These are phyloP conservation scores for Helicoverpa assulta DNA, from an alignment of 2,888 invertebrate species.

Conservation along the genomic window DNA sequence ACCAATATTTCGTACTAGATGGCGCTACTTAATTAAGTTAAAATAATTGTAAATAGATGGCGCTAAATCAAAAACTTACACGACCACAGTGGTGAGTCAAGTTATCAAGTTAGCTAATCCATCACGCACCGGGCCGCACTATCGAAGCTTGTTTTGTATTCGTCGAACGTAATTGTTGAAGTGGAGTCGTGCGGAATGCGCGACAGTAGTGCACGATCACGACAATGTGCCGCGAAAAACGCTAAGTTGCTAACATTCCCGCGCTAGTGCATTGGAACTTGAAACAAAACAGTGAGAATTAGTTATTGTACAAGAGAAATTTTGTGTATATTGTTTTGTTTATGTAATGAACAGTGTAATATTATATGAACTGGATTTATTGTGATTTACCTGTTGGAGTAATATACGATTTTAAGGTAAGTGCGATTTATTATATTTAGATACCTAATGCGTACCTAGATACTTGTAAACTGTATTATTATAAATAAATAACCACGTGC, in stretches of 20 bases:
- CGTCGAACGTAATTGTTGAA: conserved; percentile 79
- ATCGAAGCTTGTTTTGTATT: conserved; percentile 82
- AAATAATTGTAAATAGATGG: conserved; percentile 66
- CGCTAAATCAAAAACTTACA: conserved; percentile 40
- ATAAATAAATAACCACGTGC: neutral
- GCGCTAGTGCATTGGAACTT: conserved; percentile 78
- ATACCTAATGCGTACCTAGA: too few species aligned
- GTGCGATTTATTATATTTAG: conserved; percentile 42
- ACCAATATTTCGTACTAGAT: conserved; percentile 50
- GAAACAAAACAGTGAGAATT: conserved; percentile 83
- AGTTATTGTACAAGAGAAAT: conserved; percentile 74
- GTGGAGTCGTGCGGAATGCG: conserved; percentile 80
- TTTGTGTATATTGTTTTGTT: conserved; percentile 74
- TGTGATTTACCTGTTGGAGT: conserved; percentile 51
- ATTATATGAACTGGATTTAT: conserved; percentile 74
- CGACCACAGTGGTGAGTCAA: conserved; percentile 58
- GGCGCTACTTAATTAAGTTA: conserved; percentile 40
- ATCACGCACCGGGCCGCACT: conserved; percentile 49
- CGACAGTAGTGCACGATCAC: conserved; percentile 77
- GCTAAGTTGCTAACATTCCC: conserved; percentile 73
- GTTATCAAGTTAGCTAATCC: conserved; percentile 55
- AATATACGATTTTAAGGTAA: conserved; percentile 73
- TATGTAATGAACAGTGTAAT: conserved; percentile 77
- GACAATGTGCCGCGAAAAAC: conserved; percentile 82
- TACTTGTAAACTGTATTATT: neutral